Evolutionary conservation across 2,888 invertebrate species (phyloP).

Genomic region (Himalopsyche kuldschensis): DNA sequence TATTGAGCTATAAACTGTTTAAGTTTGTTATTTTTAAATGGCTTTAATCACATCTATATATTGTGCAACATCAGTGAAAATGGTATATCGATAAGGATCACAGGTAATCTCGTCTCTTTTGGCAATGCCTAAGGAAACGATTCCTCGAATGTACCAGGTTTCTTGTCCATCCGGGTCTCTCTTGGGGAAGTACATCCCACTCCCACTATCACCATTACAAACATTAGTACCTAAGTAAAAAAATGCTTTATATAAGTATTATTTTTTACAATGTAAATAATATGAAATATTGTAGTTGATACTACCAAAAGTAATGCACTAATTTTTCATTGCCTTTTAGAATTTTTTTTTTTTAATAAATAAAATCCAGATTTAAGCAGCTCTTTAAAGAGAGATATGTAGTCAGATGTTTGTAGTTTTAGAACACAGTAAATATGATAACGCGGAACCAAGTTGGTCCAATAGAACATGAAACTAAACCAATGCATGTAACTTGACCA

Average conservation of each 20-base stretch:
- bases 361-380: too few relatives aligned
- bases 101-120: conserved; percentile 35
- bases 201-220: conserved; percentile 39
- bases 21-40: neutral
- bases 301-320: too few relatives aligned
- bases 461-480: too few relatives aligned
- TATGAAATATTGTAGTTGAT: neutral
- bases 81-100: conserved; percentile 40
- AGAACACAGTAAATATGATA: too few relatives aligned
- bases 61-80: conserved; percentile 42
- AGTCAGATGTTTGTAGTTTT: too few relatives aligned
- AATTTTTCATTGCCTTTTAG: too few relatives aligned
- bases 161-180: neutral
- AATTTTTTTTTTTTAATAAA: too few relatives aligned
- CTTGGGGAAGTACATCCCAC: conserved; percentile 25
- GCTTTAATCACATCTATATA: conserved; percentile 25
- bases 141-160: conserved; percentile 33
- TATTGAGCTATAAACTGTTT: too few relatives aligned
- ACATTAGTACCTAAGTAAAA: conserved; percentile 32
- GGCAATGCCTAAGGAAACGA: conserved; percentile 30
- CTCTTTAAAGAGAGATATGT: too few relatives aligned
- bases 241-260: neutral
- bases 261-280: too few relatives aligned
- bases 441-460: too few relatives aligned
- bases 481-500: too few relatives aligned